These are phyloP conservation scores for Deilephila porcellus DNA, from an alignment of 2,888 invertebrate species.

Conservation along the genomic window DNA sequence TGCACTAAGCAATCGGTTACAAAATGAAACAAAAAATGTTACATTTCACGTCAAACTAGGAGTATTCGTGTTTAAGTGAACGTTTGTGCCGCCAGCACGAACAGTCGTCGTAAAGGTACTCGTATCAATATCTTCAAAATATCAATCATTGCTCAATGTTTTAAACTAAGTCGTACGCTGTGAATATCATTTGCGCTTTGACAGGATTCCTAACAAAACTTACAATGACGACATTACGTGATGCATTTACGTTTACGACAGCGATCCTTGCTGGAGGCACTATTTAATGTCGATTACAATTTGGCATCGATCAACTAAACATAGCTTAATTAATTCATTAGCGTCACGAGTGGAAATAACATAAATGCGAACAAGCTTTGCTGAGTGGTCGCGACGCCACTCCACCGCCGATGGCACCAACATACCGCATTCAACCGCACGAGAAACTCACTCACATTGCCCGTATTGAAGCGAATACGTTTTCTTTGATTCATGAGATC, in stretches of 20 bases:
- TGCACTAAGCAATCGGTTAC: constrained; percentile 66
- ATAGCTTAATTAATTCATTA: constrained; percentile 66
- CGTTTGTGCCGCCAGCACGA: background rate
- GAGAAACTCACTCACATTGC: constrained; percentile 10
- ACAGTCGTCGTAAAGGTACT: background rate
- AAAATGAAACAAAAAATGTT: constrained; percentile 41
- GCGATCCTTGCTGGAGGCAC: constrained; percentile 37
- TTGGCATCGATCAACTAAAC: constrained; percentile 80
- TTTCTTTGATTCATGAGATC: constrained; percentile 11
- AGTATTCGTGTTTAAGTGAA: constrained; percentile 30
- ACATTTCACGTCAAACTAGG: constrained; percentile 64
- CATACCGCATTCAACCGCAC: constrained; percentile 37
- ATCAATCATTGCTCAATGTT: background rate
- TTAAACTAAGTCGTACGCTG: background rate
- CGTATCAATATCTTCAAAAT: background rate
- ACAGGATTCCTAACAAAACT: background rate
- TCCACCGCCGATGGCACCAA: constrained; percentile 47
- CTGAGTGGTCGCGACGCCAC: constrained; percentile 43
- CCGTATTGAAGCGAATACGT: constrained; percentile 15
- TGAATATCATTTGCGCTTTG: background rate
- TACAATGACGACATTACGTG: background rate
- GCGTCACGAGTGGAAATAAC: constrained; percentile 60
- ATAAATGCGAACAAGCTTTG: constrained; percentile 76
- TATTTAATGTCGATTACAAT: constrained; percentile 61
- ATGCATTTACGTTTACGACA: background rate